These are phyloP conservation scores for Nyctibius bracteatus DNA, from an alignment of 2,113 vertebrate species.

Conservation along the genomic window DNA sequence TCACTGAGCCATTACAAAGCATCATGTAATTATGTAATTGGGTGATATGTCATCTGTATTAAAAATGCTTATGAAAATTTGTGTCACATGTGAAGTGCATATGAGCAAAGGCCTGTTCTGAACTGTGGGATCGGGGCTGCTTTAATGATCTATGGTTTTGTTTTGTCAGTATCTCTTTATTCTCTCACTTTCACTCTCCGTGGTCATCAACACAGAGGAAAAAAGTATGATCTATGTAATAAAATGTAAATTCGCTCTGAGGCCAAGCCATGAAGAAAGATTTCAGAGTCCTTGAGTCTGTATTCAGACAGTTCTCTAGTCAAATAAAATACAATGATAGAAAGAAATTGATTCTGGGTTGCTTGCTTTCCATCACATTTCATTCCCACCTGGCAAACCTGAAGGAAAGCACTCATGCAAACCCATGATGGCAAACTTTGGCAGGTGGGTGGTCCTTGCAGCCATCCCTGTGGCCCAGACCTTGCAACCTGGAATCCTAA, in stretches of 20 bases:
- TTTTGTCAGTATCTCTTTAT: background rate
- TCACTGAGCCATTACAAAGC: constrained; percentile 41
- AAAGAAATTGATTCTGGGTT: background rate
- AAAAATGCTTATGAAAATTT: background rate
- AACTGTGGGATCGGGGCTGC: background rate
- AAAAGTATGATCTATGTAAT: background rate
- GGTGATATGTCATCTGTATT: constrained; percentile 18
- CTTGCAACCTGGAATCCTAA: background rate
- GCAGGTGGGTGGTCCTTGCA: background rate
- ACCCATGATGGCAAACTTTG: rapidly evolving
- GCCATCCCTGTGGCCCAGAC: background rate
- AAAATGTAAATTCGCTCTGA: constrained; percentile 13
- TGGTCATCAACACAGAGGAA: background rate
- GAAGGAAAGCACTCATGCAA: background rate
- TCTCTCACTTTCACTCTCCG: background rate
- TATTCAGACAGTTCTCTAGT: background rate
- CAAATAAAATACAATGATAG: background rate
- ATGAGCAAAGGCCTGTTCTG: background rate
- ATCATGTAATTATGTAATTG: constrained; percentile 40
- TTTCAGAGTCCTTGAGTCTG: background rate
- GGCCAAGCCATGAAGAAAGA: background rate
- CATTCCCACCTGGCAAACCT: background rate
- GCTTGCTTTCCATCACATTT: background rate
- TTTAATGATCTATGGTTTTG: background rate
- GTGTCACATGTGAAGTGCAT: background rate